Evolutionary conservation across 2,797 vertebrate species (phyloP).

Genomic region (Neoniphon sammara): DNA sequence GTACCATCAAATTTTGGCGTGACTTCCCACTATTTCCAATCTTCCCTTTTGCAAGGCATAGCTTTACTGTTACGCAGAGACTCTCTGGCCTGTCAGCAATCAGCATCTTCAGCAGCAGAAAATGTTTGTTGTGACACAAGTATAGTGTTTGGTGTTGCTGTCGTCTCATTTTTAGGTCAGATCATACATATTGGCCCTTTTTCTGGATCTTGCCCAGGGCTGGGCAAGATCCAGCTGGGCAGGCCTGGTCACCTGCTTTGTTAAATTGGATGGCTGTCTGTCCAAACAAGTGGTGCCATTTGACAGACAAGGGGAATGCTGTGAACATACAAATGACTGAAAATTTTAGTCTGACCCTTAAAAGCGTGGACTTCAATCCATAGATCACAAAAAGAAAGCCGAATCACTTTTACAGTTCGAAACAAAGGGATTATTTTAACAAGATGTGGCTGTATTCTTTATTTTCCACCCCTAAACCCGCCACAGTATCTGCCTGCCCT

Average conservation of each 20-base stretch:
- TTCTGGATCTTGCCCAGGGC: no score
- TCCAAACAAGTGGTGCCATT: conserved; percentile 54
- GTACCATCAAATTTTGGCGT: no score
- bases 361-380: conserved; percentile 71
- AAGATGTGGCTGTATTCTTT: conserved; percentile 64
- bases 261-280: conserved; percentile 30
- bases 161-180: no score
- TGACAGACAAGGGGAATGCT: conserved; percentile 41
- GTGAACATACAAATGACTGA: conserved; percentile 43
- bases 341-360: conserved; percentile 72
- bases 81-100: no score
- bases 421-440: conserved; percentile 67
- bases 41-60: no score
- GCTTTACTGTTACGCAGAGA: no score
- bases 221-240: no score
- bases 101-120: no score
- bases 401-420: conserved; percentile 69
- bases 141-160: no score
- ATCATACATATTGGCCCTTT: no score
- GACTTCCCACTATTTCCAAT: no score
- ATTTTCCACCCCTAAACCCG: conserved; percentile 52
- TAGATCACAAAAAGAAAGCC: conserved; percentile 46
- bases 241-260: conserved; percentile 1
- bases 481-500: conserved; percentile 48
- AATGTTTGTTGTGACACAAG: no score